Evolutionary conservation across 2,113 vertebrate genomes (phyloP), one percentile per base, ranked within the genome.

Genomic region (Anolis carolinensis): DNA sequence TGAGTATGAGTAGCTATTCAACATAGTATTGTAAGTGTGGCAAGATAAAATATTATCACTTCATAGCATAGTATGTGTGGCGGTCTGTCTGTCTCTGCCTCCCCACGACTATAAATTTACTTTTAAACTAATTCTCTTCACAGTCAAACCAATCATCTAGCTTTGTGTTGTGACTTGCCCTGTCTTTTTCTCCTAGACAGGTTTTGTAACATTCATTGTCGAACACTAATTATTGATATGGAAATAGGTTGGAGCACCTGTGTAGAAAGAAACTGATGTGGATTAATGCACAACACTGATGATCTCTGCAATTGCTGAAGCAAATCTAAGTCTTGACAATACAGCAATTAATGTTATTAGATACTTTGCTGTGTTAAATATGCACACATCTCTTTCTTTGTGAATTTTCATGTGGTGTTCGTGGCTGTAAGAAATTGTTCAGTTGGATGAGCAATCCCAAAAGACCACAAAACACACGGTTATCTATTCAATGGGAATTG

Each of bases 231-330:
- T 65, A 48, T 63, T 74, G 68, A 81, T 81, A 74, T 80, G 77
- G 84, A 81, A 86, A 74, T 86, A 86, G 80, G 36, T 59, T 48
- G 32, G 71, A 74, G 30, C 77, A 73, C 68, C 77, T 86, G 77
- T 65, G 27, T 73, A 73, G 30, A 80, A 80, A 76, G 59, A 76
- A 84, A 76, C 6, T 21, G 59, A 65, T 76, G 59, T 84, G 36
- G 63, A 65, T 84, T 48, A 59, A 25, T 76, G 25, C 59, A 52
- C 62, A 67, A 25, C 67, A 39, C 36, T 65, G 59, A 84, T 23
- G 62, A 84, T 76, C 39, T 76, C 83, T 76, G 9, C 62, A 76
- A 84, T 48, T 76, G 44, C 10, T 48, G 30, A 84, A 77, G 83
- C 59, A 84, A 67, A 84, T 50, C 36, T 76, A 32, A 77, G 30